Evolutionary conservation across 2,113 vertebrate species (phyloP), one percentile per base, ranked within the genome.

Genomic region (Vimba vimba): DNA sequence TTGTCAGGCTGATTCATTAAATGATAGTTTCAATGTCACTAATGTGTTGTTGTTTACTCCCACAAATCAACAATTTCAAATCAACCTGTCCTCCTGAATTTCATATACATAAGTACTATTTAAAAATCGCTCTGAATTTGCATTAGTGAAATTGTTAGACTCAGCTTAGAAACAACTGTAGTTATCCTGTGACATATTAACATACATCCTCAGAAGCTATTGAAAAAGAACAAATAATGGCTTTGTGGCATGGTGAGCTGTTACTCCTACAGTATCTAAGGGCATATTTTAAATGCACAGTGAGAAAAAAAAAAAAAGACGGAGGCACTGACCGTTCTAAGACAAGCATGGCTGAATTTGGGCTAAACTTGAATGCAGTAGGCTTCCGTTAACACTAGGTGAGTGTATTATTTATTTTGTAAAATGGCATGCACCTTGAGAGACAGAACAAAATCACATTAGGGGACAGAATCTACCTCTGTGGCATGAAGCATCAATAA

Each of bases 321-420:
- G 4, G n/a, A 13, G 52, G 30, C 52, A 50, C 45, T 33, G 75
- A 84, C 79, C 89, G 75, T 85, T 78, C 86, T 55, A 66, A 60
- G 33, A 86, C 33, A 82, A 88, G 85, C 21, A 81, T 47, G 84
- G 83, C 66, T 82, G 13, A 85, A 78, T 77, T 90, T 87, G 59
- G 86, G 80, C 82, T 50, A 85, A 69, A 79, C 83, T 76, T 87
- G 87, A 68, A 75, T 90, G 87, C 73, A 83, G 78, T 88, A 88
- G 89, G 69, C 85, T 86, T 89, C 86, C 87, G 89, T 82, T 27
- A 87, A 85, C 80, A 83, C 89, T 90, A 86, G 86, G 86, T 87
- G 84, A 90, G 57, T 78, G 74, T 82, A 59, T 87, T 89, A 90
- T 89, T 77, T 73, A 74, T 88, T 45, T 60, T 77, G 85, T 86